Evolutionary conservation across 2,888 invertebrate species (phyloP), one percentile per base, ranked within the genome.

Genomic region (Epiperipatus broadwayi): DNA sequence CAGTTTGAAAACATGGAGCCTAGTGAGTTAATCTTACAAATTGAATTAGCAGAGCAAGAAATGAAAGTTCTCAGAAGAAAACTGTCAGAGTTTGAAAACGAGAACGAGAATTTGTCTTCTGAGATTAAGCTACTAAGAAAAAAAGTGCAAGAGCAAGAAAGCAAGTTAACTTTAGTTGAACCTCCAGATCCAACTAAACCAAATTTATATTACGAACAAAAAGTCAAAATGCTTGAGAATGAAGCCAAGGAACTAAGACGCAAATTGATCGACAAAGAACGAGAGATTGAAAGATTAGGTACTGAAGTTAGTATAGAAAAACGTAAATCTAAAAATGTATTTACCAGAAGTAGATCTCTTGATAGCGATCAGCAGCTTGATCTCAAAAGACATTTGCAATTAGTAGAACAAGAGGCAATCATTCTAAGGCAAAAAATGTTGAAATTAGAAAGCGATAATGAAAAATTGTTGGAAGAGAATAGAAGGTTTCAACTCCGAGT

Each of bases 41-140:
- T n/a, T n/a, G n/a, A n/a, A n/a, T n/a, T n/a, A n/a, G n/a, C n/a
- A n/a, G n/a, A n/a, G n/a, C 58, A 76, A 68, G 87, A 89, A 66
- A 73, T 81, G 40, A 70, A 75, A 16, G 77, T 81, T 42, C 62
- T 85, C 44, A 69, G 79, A 29, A 70, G 77, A 46, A 85, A 84
- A 62, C 73, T 81, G 41, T 79, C 80, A 56, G 79, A 79, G 49
- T 61, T 80, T 46, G 83, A 85, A 61, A 71, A 69, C 46, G 79
- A 83, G 52, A 78, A 75, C 52, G 73, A 75, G 42, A 70, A 49
- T 25, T 37, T 54, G 16, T 44, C 47, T 8, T 46, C 48, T 21
- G 53, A 55, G 41, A 27, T 39, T 18, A 37, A 30, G n/a, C 20
- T 35, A 12, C 27, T 40, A 22, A 43, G 49, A 35, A 46, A 21